Percentiles rank a stretch among this genome's conserved stretches.
These are phyloP conservation scores for Zoanthus gigantus DNA, from an alignment of 92 coral and sea anemone genomes.

Conservation along the genomic window DNA sequence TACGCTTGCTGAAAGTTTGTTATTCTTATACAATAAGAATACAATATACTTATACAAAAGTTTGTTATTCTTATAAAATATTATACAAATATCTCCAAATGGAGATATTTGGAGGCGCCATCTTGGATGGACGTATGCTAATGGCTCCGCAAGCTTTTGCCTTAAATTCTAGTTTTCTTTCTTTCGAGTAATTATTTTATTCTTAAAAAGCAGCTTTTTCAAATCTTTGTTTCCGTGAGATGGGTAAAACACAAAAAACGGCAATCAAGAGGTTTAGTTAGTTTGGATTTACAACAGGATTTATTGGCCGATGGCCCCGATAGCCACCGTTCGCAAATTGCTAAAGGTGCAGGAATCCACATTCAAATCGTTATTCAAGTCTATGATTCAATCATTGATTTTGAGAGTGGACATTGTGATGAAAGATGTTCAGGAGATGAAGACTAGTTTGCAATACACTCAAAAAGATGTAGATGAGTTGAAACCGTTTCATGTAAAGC, in stretches of 20 bases:
- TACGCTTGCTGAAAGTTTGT: no score
- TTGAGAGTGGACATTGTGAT: neutral
- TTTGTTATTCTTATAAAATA: no score
- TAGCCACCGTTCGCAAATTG: constrained; percentile 1
- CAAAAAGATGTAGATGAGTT: neutral
- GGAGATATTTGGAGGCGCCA: no score
- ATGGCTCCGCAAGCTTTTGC: no score
- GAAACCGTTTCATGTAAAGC: no score
- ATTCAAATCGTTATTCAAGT: neutral
- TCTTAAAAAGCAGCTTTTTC: neutral
- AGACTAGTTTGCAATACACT: constrained; percentile 1
- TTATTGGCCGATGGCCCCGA: neutral
- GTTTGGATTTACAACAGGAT: constrained; percentile 3
- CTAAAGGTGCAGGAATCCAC: constrained; percentile 8
- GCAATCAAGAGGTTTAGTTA: neutral
- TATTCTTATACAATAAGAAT: no score
- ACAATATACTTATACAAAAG: no score
- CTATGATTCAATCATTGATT: neutral
- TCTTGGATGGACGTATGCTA: no score
- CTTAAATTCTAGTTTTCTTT: neutral
- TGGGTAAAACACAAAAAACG: constrained; percentile 4
- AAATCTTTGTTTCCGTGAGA: neutral
- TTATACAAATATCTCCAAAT: no score
- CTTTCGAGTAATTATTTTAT: neutral
- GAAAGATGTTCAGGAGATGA: neutral